Evolutionary conservation across 2,797 vertebrate species (phyloP).

Genomic region (Gymnoscopelus braueri): DNA sequence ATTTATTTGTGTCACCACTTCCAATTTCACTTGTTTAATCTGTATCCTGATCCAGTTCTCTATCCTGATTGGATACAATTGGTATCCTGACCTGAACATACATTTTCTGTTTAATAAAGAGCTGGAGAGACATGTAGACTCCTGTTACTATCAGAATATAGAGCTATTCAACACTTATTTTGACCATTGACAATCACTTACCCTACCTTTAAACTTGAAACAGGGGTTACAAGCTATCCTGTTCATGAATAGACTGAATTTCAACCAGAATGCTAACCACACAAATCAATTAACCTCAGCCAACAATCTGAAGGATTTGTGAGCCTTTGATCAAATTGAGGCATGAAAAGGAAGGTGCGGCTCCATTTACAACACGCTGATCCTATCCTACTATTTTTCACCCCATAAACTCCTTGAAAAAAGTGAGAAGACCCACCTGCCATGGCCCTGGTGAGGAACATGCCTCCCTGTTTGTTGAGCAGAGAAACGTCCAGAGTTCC

Average conservation of each 20-base stretch:
- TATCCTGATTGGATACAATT: too few relatives aligned
- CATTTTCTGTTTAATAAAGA: too few relatives aligned
- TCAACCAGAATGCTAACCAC: not conserved
- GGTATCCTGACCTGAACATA: too few relatives aligned
- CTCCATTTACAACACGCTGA: not conserved
- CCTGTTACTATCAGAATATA: too few relatives aligned
- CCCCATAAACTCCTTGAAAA: not conserved
- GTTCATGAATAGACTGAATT: not conserved
- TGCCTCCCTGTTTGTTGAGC: conserved; percentile 96
- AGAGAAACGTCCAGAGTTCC: conserved; percentile 96
- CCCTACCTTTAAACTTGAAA: not conserved
- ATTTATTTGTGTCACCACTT: too few relatives aligned
- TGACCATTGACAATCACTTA: too few relatives aligned
- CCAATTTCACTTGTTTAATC: too few relatives aligned
- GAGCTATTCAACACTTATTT: too few relatives aligned
- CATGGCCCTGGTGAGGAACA: conserved; percentile 98
- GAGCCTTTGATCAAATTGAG: not conserved
- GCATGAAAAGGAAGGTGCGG: not conserved
- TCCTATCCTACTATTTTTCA: not conserved
- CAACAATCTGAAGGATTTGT: not conserved
- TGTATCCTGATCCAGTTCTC: too few relatives aligned
- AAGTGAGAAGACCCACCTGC: conserved; percentile 83
- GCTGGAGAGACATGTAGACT: too few relatives aligned
- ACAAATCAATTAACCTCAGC: not conserved
- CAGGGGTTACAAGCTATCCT: not conserved